Evolutionary conservation across 2,113 vertebrate genomes (phyloP).

Genomic region (Rhinolophus ferrumequinum): DNA sequence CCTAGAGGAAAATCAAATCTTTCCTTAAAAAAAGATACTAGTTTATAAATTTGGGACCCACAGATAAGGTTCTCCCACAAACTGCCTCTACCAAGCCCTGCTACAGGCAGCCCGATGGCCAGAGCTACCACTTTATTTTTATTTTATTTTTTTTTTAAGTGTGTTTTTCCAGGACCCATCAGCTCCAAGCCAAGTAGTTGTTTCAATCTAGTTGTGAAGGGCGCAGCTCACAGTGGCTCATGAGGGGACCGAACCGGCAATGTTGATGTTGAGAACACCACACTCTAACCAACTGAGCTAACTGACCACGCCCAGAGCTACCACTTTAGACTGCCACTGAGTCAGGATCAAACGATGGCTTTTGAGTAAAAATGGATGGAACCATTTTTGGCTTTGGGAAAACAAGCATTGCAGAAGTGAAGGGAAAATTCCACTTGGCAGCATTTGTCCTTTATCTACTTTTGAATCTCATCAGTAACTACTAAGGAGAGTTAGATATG

Average conservation of each 20-base stretch:
- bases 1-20: not conserved
- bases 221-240: too few species aligned
- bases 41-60: not conserved
- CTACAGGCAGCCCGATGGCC: not conserved
- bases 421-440: not conserved
- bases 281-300: too few species aligned
- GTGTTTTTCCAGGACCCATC: too few species aligned
- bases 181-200: too few species aligned
- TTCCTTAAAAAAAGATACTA: not conserved
- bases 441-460: not conserved
- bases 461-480: not conserved
- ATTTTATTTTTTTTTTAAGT: too few species aligned
- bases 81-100: not conserved
- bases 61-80: not conserved
- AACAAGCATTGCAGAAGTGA: not conserved
- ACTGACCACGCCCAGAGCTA: not conserved
- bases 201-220: too few species aligned
- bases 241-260: too few species aligned
- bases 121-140: not conserved
- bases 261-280: too few species aligned
- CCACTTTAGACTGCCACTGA: not conserved
- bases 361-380: constrained; percentile 36
- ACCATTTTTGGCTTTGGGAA: constrained; percentile 23
- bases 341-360: not conserved
- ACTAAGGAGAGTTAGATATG: not conserved